Evolutionary conservation across 2,797 vertebrate species (phyloP), one percentile per base, ranked within the genome.

Genomic region (Thamnophis elegans): DNA sequence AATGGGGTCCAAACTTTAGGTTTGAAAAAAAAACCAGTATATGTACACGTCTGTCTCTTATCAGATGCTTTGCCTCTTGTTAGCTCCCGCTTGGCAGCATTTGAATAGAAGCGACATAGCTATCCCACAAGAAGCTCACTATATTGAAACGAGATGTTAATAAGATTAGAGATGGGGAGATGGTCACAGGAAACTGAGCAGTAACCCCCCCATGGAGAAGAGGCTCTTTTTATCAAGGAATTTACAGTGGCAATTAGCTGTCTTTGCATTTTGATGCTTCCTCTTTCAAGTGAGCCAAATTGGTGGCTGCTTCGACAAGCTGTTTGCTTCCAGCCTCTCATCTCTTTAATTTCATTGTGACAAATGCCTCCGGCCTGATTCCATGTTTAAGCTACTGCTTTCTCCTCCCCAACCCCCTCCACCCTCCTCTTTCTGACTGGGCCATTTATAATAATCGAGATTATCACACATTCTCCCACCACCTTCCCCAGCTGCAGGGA

Each of bases 401-500:
- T 68, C 14, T 87, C 47, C 51, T 47, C 4, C 42, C 26, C 26
- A 28, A 18, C 25, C 36, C n/a, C 9, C 28, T 1, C 42, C 42
- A 2, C 26, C 6, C 22, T 11, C 18, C 60, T 1, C 53, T 56
- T 88, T 86, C 53, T 94, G 93, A 92, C 91, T 90, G 68, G 68
- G 53, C 91, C 89, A 89, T 91, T 94, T 92, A 92, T 94, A 92
- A 92, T 90, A 92, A 90, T 88, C 90, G 93, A 89, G 47, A 62
- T 90, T 87, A 87, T 26, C 36, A 85, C 53, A 85, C 14, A n/a
- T 47, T 85, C 59, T 58, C 78, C 62, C 54, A 54, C 88, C 82
- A 87, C 62, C 54, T 90, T 78, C 82, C 42, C 25, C 58, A 26
- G 18, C 47, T 8, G 51, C 82, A 62, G 51, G 55, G 36, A 16